Conservation (phyloP, 2,797 vertebrate genomes). For the Coluber constrictor region DNA sequence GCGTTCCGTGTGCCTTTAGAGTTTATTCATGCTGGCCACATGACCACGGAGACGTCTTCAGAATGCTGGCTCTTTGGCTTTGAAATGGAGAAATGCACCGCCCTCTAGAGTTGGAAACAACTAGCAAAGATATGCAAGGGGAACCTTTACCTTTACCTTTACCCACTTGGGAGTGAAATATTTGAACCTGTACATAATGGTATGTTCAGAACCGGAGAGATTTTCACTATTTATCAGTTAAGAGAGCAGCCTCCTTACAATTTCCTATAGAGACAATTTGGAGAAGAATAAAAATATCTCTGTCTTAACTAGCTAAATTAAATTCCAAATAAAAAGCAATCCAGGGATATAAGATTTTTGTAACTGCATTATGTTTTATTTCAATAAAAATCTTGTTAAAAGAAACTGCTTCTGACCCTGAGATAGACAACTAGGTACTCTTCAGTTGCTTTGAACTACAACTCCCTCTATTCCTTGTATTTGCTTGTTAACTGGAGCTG, state of each 20-base stretch:
- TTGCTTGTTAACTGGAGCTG: not conserved
- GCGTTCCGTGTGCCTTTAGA: no score
- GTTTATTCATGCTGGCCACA: no score
- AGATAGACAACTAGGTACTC: not conserved
- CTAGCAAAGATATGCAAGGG: no score
- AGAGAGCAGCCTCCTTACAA: not conserved
- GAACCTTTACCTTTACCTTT: no score
- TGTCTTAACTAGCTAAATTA: not conserved
- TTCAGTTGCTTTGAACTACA: not conserved
- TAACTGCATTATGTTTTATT: not conserved
- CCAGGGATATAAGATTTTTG: not conserved
- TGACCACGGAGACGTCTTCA: no score
- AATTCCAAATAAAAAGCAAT: not conserved
- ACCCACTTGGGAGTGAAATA: not conserved
- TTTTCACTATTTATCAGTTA: not conserved
- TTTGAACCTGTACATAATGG: not conserved
- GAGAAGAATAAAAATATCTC: not conserved
- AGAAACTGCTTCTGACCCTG: not conserved
- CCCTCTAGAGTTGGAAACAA: no score
- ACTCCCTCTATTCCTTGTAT: not conserved
- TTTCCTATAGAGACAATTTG: not conserved
- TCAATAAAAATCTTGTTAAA: not conserved
- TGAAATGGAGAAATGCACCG: no score
- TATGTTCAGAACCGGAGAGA: not conserved
- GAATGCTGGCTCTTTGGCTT: no score